These are phyloP conservation scores for Pogoniulus pusillus DNA, from an alignment of 2,797 vertebrate genomes.

Conservation along the genomic window DNA sequence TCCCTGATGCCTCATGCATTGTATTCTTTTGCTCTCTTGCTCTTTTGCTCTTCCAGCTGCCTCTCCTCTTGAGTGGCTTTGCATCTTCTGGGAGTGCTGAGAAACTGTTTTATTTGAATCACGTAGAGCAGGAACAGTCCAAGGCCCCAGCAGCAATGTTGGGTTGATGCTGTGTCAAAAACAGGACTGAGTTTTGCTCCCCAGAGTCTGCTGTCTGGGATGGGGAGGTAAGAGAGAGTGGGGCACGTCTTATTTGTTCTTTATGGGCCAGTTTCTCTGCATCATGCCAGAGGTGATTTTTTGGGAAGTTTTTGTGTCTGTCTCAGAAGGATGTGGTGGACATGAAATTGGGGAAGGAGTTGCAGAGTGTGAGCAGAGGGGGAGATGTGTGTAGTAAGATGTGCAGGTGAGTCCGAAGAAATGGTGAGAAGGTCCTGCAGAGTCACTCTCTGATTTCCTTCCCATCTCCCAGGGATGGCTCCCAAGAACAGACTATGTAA, in stretches of 20 bases:
- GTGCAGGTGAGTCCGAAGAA: not conserved
- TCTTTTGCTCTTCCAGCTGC: conserved; percentile 12
- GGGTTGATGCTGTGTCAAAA: not conserved
- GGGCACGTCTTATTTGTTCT: not conserved
- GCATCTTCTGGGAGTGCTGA: conserved; percentile 7
- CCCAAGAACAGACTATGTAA: not conserved
- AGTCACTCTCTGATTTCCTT: not conserved
- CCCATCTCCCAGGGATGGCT: not conserved
- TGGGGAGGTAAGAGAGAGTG: not conserved
- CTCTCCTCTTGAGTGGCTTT: not conserved
- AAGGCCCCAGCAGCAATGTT: not conserved
- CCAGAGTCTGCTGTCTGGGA: not conserved
- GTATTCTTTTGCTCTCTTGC: conserved; percentile 10
- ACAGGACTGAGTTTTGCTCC: not conserved
- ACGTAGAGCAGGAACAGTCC: not conserved
- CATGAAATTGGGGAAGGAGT: not conserved
- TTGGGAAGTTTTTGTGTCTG: not conserved
- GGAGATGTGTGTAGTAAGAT: accelerated
- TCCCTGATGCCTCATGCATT: conserved; percentile 4
- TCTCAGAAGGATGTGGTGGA: not conserved
- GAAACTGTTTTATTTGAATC: not conserved
- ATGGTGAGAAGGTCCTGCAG: not conserved
- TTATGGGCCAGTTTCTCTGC: not conserved
- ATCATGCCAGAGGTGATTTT: not conserved
- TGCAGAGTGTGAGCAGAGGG: not conserved